These are phyloP conservation scores for Erpornis zantholeuca DNA, from an alignment of 2,113 vertebrate genomes.

Conservation along the genomic window DNA sequence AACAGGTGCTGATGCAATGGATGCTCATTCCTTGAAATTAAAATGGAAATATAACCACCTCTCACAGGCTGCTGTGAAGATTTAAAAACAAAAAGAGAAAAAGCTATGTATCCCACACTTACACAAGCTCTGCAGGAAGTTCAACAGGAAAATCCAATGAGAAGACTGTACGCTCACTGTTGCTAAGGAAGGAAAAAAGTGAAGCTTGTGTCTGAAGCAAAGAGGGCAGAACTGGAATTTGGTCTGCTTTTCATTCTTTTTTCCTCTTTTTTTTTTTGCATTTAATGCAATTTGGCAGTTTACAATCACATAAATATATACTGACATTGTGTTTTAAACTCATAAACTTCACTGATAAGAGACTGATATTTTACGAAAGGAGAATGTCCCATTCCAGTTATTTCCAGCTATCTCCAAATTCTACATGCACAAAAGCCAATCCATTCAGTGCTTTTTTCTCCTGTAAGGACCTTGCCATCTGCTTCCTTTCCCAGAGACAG, in stretches of 20 bases:
- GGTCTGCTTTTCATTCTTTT: neutral
- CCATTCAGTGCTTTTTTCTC: neutral
- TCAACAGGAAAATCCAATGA: neutral
- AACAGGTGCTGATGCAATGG: neutral
- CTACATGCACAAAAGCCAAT: neutral
- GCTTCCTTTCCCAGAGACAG: neutral
- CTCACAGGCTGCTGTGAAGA: neutral
- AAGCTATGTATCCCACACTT: neutral
- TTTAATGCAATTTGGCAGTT: neutral
- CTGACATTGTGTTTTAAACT: neutral
- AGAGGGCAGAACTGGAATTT: neutral
- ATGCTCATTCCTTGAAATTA: neutral
- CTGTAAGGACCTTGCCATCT: neutral
- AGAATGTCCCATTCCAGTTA: rapidly evolving
- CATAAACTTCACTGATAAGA: neutral
- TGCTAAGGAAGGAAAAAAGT: neutral
- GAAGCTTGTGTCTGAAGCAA: neutral
- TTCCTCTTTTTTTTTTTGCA: neutral
- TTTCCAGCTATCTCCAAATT: neutral
- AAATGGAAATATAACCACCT: neutral
- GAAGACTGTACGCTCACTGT: neutral
- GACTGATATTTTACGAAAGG: neutral
- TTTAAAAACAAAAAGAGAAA: neutral
- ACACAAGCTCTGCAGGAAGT: neutral
- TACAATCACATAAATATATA: neutral